Percentiles rank a stretch among this genome's conserved stretches.
These are phyloP conservation scores for Rhinichthys klamathensis DNA, from an alignment of 2,113 vertebrate genomes.

Conservation along the genomic window DNA sequence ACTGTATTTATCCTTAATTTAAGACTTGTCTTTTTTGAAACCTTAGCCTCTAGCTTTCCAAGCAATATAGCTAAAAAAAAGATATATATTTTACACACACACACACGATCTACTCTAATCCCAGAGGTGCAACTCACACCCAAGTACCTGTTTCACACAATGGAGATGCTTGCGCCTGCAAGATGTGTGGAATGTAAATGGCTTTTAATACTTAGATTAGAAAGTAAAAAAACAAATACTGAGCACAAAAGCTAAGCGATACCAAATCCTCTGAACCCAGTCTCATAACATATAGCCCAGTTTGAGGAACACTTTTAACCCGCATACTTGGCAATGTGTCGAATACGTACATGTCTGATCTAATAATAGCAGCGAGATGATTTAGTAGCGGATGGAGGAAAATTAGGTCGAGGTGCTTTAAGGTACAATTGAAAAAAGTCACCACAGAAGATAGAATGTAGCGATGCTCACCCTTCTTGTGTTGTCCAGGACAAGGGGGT, in stretches of 20 bases:
- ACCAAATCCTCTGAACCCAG: constrained; percentile 40
- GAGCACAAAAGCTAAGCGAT: not conserved
- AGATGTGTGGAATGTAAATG: constrained; percentile 21
- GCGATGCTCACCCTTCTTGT: constrained; percentile 88
- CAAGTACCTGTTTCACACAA: not conserved
- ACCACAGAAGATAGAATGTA: not conserved
- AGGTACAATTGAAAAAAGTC: not conserved
- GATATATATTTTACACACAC: not conserved
- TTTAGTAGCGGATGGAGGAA: not conserved
- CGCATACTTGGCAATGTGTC: not conserved
- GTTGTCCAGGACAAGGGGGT: constrained; percentile 93
- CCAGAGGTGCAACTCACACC: not conserved
- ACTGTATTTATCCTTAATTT: not conserved
- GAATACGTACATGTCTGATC: too few relatives aligned
- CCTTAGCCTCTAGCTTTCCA: not conserved
- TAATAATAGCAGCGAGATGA: not conserved
- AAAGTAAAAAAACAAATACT: constrained; percentile 45
- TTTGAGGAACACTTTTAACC: constrained; percentile 57
- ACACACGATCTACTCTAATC: not conserved
- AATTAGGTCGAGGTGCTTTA: not conserved
- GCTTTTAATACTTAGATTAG: constrained; percentile 12
- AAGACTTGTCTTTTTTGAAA: not conserved
- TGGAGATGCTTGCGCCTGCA: not conserved
- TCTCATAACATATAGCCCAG: constrained; percentile 35
- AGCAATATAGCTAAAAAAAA: not conserved